A percentile compares a stretch with the other conserved stretches of the same genome.
Conservation (phyloP, 2,797 vertebrate genomes). For the Spheniscus humboldti region DNA sequence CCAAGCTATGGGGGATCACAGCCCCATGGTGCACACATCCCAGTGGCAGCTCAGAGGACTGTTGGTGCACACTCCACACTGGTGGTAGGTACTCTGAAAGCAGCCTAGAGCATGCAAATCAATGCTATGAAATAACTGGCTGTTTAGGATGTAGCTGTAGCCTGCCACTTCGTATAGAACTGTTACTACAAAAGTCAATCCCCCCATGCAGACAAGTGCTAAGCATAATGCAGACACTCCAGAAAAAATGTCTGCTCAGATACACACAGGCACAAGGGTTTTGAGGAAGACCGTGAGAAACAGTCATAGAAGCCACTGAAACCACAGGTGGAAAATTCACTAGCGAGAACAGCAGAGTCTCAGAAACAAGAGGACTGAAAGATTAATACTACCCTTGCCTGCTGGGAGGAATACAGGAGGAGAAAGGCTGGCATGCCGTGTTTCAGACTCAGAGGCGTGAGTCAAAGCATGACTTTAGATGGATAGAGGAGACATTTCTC, state of each 20-base stretch:
- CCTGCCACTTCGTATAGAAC: neutral
- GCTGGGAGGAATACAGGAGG: neutral
- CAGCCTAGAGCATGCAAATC: neutral
- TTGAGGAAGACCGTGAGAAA: neutral
- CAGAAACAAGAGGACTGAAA: neutral
- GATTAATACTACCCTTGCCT: neutral
- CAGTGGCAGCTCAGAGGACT: neutral
- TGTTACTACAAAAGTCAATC: neutral
- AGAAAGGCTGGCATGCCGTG: neutral
- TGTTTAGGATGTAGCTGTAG: accelerated
- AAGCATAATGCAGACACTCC: neutral
- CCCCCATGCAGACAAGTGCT: accelerated
- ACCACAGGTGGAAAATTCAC: neutral
- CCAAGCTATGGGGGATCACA: neutral
- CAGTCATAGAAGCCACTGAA: neutral
- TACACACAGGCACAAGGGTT: neutral
- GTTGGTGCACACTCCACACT: neutral
- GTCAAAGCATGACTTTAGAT: neutral
- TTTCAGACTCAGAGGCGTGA: neutral
- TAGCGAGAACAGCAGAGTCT: neutral
- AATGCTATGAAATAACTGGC: neutral
- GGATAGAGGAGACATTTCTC: neutral
- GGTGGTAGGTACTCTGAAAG: neutral
- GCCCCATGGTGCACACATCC: neutral
- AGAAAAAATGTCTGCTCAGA: neutral